These are phyloP conservation scores for Plusia festucae DNA, from an alignment of 2,888 invertebrate genomes.

Conservation along the genomic window DNA sequence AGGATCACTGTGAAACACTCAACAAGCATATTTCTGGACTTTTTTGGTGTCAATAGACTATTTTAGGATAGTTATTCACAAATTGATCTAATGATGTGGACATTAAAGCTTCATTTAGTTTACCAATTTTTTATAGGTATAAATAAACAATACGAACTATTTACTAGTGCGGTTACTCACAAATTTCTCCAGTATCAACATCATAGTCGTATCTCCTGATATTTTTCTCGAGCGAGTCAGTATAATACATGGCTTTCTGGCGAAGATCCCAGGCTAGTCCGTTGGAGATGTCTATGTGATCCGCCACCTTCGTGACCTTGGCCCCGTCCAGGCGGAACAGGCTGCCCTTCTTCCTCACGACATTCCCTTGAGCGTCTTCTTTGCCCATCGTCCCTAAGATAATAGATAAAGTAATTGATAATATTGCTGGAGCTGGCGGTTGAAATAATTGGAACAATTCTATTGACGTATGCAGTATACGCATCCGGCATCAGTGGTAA, in stretches of 20 bases:
- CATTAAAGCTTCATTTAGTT: background rate
- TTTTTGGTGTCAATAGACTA: no score
- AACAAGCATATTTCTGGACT: no score
- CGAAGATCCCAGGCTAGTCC: constrained; percentile 93
- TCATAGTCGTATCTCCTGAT: constrained; percentile 93
- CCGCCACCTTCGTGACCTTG: constrained; percentile 63
- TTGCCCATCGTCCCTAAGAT: constrained; percentile 89
- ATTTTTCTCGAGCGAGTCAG: constrained; percentile 91
- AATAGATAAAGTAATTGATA: background rate
- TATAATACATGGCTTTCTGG: constrained; percentile 92
- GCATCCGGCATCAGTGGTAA: no score
- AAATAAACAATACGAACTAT: no score
- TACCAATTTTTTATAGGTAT: no score
- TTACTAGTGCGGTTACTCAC: constrained; percentile 82
- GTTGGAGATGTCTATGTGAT: constrained; percentile 91
- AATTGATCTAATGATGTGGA: background rate
- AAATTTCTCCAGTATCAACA: constrained; percentile 90
- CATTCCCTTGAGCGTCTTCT: constrained; percentile 78
- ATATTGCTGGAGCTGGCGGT: no score
- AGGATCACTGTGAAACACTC: no score
- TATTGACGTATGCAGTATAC: no score
- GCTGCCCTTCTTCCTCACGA: constrained; percentile 79
- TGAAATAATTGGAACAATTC: no score
- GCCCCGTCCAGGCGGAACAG: constrained; percentile 80
- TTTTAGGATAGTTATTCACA: no score